Evolutionary conservation across 2,113 vertebrate species (phyloP), one percentile per base, ranked within the genome.

Genomic region (Athene cunicularia): DNA sequence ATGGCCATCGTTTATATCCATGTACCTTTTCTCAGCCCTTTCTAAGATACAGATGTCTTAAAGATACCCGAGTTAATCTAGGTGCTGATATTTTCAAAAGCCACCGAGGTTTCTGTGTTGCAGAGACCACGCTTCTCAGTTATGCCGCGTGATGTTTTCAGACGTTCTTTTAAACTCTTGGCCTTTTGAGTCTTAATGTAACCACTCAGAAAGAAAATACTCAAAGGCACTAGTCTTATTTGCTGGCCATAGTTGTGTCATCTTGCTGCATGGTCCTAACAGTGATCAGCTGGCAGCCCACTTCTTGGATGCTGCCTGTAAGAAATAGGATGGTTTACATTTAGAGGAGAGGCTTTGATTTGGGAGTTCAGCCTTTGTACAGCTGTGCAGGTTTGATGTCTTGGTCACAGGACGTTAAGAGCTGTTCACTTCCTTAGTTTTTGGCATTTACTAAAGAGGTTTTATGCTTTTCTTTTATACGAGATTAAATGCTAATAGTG

Each of bases 21-120:
- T 1, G 9, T 23, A 2, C 62, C 73, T 83, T 47, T 55, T 56
- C 53, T 39, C 68, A 85, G 27, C 30, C 12, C 35, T 49, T 56
- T 47, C 39, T 52, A 37, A 35, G 79, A 53, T 14, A 43, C 0
- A 2, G 5, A 2, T 16, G 19, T 56, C 55, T 59, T 43, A 33
- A 60, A 67, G 33, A 16, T n/a, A 30, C 7, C 16, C 0, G 0
- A 23, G 27, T 37, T 37, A 47, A 56, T 20, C 17, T 3, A 0
- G 39, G 28, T 26, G 49, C 30, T 56, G 56, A 6, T 72, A 16
- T 53, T 75, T 79, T 49, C 58, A n/a, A 21, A 49, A 92, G 27
- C 26, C 62, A 43, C 71, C 24, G 11, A 35, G 58, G 18, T 39
- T 93, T 87, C 70, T 37, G 28, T 26, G 55, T 35, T 32, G 47